Evolutionary conservation across 2,888 invertebrate species (phyloP), one percentile per base, ranked within the genome.

Genomic region (Harpalus rufipes): DNA sequence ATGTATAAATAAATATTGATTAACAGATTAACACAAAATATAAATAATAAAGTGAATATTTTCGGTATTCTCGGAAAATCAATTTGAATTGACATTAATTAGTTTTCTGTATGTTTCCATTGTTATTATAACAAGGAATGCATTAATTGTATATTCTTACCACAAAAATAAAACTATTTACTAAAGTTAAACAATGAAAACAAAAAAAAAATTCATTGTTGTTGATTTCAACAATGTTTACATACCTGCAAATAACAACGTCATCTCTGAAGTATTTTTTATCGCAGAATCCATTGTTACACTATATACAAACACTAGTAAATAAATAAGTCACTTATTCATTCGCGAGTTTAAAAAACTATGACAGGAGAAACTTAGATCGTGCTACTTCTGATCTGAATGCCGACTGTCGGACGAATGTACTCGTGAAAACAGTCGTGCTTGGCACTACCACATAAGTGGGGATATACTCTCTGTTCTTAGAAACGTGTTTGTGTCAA

Each of bases 391-490:
- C 41, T 12, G 14, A 68, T 32, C 41, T 41, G 68, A 39, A 32
- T 32, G 68, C 68, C 32, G 68, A 39, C 68, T 32, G n/a, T 14
- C 41, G 68, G n/a, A 8, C 12, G 8, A 68, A 68, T 78, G 78
- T 78, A 56, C 21, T 78, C 56, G 79, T 79, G 79, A 79, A 79
- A 79, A 59, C 41, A 59, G n/a, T 58, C 78, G 41, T 41, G 68
- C 68, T 32, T 39, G 68, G 68, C 25, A 32, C 12, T 65, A 68
- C 68, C 39, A 16, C 39, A 68, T 32, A 16, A 18, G 79, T n/a
- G 79, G 79, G 79, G 59, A 25, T 7, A 32, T 7, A 56, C 58
- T 56, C 58, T 56, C 6, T 56, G 39, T 59, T 59, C 58, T 59
- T 14, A 39, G 68, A 68, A 68, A 51, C 10, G 44, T 10, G 44